phyloP scores from a whole-genome alignment of 1,140 invertebrate species.

The Hormaphis cornu region DNA sequence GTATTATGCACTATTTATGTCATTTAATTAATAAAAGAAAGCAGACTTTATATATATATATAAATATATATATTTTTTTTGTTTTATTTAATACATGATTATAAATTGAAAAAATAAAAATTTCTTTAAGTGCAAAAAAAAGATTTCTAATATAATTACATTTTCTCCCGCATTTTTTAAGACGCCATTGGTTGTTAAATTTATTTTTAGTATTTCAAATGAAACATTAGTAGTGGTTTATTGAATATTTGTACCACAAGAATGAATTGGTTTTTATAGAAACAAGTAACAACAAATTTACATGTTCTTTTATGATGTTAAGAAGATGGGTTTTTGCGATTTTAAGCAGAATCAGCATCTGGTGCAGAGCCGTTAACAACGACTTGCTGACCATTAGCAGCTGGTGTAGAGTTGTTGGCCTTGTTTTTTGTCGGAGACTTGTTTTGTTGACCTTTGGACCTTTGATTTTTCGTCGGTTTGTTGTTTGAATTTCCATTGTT shows the following conservation, averaged over 20 bases:
- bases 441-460: slow-evolving; percentile 21
- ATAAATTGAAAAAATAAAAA: slow-evolving; percentile 25
- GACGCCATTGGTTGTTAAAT: slow-evolving; percentile 22
- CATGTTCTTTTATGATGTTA: slow-evolving; percentile 11
- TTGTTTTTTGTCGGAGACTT: slow-evolving; percentile 24
- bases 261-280: not conserved
- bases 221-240: slow-evolving; percentile 23
- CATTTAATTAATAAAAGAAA: slow-evolving; percentile 15
- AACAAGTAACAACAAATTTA: slow-evolving; percentile 6
- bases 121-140: slow-evolving; percentile 5
- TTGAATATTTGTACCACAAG: slow-evolving; percentile 7
- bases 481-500: slow-evolving; percentile 7
- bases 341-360: slow-evolving; percentile 25
- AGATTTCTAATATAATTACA: slow-evolving; percentile 25
- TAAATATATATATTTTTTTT: too few species aligned
- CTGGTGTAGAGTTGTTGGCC: not conserved
- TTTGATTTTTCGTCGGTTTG: slow-evolving; percentile 6
- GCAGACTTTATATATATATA: not conserved
- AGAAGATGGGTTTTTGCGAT: not conserved
- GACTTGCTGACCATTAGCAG: slow-evolving; percentile 17
- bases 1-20: not conserved
- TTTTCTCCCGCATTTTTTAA: slow-evolving; percentile 7
- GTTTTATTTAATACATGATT: not conserved
- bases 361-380: slow-evolving; percentile 19
- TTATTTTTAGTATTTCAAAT: slow-evolving; percentile 5